A percentile compares a stretch with the other conserved stretches of the same genome.
These are phyloP conservation scores for Channallabes apus DNA, from an alignment of 2,797 vertebrate species.

Conservation along the genomic window DNA sequence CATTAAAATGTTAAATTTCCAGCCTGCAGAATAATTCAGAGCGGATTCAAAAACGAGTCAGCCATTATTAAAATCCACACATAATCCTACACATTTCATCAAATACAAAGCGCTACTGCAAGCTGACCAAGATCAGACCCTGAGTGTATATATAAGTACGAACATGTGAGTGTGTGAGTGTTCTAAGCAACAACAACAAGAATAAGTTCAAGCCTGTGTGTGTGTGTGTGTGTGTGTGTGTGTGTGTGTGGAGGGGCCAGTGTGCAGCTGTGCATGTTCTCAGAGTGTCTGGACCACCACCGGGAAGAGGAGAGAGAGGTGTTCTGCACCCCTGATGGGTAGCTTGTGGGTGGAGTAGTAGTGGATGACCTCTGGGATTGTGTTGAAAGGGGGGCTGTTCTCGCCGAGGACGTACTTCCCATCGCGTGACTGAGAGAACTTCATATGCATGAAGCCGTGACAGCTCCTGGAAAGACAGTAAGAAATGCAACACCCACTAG, in stretches of 20 bases:
- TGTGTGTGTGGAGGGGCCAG: slow-evolving; percentile 50
- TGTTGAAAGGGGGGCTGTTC: slow-evolving; percentile 85
- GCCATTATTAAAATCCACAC: slow-evolving; percentile 21
- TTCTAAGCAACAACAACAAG: background rate
- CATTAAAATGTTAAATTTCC: background rate
- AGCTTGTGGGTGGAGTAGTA: slow-evolving; percentile 87
- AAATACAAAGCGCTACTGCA: slow-evolving; percentile 41
- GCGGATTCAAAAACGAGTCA: slow-evolving; percentile 2
- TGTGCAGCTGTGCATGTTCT: slow-evolving; percentile 54
- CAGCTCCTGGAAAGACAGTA: slow-evolving; percentile 78
- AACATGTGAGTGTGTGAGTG: background rate
- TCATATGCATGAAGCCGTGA: slow-evolving; percentile 94
- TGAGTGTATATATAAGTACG: slow-evolving; percentile 36
- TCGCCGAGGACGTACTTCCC: slow-evolving; percentile 85
- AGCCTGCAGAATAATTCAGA: slow-evolving; percentile 7
- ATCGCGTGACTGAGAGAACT: slow-evolving; percentile 81
- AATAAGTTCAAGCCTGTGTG: slow-evolving; percentile 43
- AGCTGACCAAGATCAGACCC: slow-evolving; percentile 39
- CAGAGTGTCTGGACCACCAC: slow-evolving; percentile 82
- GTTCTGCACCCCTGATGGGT: slow-evolving; percentile 85
- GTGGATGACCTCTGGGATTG: slow-evolving; percentile 84
- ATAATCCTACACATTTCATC: slow-evolving; percentile 12
- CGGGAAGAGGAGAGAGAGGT: slow-evolving; percentile 86
- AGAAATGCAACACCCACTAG: background rate
- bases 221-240: slow-evolving; percentile 43